Evolutionary conservation across 2,113 vertebrate genomes (phyloP).

Genomic region (Nyctibius bracteatus): DNA sequence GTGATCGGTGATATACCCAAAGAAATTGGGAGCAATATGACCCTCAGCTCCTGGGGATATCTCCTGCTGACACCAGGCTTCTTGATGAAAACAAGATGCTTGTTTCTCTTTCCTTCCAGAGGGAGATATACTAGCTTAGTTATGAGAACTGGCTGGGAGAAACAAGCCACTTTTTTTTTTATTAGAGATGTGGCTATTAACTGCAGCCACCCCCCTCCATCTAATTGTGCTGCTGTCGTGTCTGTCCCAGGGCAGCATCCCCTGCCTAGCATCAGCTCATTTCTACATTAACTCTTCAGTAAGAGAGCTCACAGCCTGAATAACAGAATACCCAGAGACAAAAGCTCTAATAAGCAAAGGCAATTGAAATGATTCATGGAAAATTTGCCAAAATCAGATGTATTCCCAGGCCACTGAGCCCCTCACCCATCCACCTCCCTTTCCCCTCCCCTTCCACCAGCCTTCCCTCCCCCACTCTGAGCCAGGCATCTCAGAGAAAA

Average conservation of each 20-base stretch:
- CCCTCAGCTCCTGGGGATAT: not conserved
- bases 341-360: not conserved
- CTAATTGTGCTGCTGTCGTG: not conserved
- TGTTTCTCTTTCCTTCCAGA: not conserved
- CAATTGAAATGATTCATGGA: not conserved
- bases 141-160: not conserved
- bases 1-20: not conserved
- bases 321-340: not conserved
- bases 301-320: not conserved
- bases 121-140: not conserved
- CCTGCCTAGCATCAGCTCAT: not conserved
- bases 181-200: not conserved
- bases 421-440: not conserved
- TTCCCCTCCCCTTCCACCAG: not conserved
- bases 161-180: not conserved
- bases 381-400: constrained; percentile 18
- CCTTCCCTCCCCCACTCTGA: constrained; percentile 23
- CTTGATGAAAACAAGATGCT: not conserved
- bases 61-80: not conserved
- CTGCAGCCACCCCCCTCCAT: not conserved
- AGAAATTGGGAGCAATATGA: not conserved
- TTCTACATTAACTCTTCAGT: not conserved
- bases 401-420: constrained; percentile 7
- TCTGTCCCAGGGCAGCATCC: not conserved
- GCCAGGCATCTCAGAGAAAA: constrained; percentile 32